Conservation (phyloP, 2,797 vertebrate genomes). For the Craterocephalus amniculus region DNA sequence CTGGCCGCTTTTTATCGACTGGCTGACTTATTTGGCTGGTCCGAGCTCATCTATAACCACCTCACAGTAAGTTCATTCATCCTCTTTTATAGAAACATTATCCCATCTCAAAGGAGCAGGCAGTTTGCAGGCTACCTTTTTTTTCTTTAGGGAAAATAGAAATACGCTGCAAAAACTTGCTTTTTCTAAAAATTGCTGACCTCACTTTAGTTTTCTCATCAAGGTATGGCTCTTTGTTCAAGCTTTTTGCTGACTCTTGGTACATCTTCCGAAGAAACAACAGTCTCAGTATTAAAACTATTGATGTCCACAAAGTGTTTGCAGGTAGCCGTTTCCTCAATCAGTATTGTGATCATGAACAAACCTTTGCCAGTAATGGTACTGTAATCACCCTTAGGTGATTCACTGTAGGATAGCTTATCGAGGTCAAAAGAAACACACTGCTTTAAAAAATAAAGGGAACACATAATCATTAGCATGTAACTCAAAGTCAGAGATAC, state of each 20-base stretch:
- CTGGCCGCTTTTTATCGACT: constrained; percentile 95
- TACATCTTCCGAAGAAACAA: background rate
- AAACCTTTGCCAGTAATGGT: background rate
- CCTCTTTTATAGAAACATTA: background rate
- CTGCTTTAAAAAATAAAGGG: too few relatives aligned
- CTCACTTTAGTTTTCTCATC: too few relatives aligned
- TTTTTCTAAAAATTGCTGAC: background rate
- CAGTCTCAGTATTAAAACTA: background rate
- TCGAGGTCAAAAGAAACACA: background rate
- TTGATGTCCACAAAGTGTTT: background rate
- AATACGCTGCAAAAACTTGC: background rate
- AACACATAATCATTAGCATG: too few relatives aligned
- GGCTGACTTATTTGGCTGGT: constrained; percentile 96
- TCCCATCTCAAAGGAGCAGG: background rate
- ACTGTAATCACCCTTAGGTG: background rate
- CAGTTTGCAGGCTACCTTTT: background rate
- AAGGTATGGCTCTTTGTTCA: background rate
- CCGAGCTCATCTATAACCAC: constrained; percentile 99
- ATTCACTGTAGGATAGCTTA: background rate
- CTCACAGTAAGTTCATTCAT: constrained; percentile 88
- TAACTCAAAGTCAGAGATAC: too few relatives aligned
- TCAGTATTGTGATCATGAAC: background rate
- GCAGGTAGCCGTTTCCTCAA: background rate
- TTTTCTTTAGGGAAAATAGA: background rate
- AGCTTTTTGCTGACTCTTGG: background rate